A percentile compares a stretch with the other conserved stretches of the same genome.
These are phyloP conservation scores for Holothuria glaberrima DNA, from an alignment of 35 echinoderm and acorn worm species.

Conservation along the genomic window DNA sequence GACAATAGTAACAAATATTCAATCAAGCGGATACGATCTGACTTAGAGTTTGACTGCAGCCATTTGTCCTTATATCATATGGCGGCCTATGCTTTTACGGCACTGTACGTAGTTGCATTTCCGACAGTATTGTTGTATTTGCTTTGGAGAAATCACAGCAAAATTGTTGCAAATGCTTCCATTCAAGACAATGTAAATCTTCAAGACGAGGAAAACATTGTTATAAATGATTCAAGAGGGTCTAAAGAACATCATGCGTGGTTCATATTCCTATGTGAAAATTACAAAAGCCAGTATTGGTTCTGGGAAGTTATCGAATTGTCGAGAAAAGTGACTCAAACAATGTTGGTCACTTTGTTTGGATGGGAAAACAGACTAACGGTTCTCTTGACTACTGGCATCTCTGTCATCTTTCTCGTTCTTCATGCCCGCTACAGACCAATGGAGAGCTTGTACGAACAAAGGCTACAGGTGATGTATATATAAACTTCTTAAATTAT, in stretches of 20 bases:
- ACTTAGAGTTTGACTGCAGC: constrained; percentile 30
- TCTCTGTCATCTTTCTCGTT: constrained; percentile 17
- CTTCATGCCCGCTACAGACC: constrained; percentile 39
- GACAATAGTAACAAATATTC: not conserved
- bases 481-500: too few species aligned
- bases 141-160: not conserved
- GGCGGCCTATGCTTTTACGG: not conserved
- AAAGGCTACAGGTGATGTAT: constrained; percentile 36
- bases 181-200: not conserved
- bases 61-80: not conserved
- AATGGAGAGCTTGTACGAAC: constrained; percentile 25
- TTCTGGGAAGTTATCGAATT: constrained; percentile 70
- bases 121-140: constrained; percentile 21
- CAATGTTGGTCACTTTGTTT: constrained; percentile 29
- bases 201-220: not conserved
- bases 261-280: constrained; percentile 50
- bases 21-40: constrained; percentile 24
- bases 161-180: not conserved
- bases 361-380: constrained; percentile 46
- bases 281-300: constrained; percentile 58
- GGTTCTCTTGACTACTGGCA: not conserved
- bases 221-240: not conserved
- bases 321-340: constrained; percentile 53
- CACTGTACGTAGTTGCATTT: constrained; percentile 47
- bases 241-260: not conserved